Evolutionary conservation across 2,113 vertebrate species (phyloP).

Genomic region (Mormoops blainvillei): DNA sequence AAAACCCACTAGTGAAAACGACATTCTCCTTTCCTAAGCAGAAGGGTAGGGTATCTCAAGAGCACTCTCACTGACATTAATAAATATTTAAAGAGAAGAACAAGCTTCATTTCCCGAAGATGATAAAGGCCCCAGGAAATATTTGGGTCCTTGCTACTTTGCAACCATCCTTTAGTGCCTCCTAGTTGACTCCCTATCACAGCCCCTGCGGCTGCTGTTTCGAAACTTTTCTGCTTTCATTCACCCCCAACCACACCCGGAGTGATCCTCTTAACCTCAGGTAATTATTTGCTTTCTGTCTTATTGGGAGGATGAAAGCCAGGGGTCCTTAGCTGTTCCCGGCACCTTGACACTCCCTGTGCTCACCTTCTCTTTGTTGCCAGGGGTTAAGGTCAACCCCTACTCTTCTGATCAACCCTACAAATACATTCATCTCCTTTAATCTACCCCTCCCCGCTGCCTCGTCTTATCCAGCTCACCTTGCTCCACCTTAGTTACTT

Average conservation of each 20-base stretch:
- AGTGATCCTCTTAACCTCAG: not conserved
- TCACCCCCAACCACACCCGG: not conserved
- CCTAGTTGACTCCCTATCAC: not conserved
- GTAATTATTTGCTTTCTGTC: not conserved
- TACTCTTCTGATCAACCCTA: not conserved
- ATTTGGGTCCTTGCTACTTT: not conserved
- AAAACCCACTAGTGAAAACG: not conserved
- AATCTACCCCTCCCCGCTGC: no score
- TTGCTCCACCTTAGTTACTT: not conserved
- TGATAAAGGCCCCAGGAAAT: not conserved
- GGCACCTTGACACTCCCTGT: not conserved
- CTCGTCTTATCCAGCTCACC: not conserved
- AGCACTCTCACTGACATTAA: not conserved
- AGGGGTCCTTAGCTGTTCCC: not conserved
- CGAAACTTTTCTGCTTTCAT: not conserved
- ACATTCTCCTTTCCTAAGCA: not conserved
- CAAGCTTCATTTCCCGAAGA: not conserved
- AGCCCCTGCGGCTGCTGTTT: not conserved
- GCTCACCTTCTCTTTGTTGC: not conserved
- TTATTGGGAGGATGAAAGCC: not conserved
- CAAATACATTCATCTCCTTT: rapidly evolving
- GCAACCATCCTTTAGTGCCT: not conserved
- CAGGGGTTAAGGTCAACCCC: rapidly evolving
- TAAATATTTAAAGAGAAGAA: not conserved
- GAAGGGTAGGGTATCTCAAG: not conserved